Evolutionary conservation across 2,797 vertebrate species (phyloP).

Genomic region (Gallirallus australis): DNA sequence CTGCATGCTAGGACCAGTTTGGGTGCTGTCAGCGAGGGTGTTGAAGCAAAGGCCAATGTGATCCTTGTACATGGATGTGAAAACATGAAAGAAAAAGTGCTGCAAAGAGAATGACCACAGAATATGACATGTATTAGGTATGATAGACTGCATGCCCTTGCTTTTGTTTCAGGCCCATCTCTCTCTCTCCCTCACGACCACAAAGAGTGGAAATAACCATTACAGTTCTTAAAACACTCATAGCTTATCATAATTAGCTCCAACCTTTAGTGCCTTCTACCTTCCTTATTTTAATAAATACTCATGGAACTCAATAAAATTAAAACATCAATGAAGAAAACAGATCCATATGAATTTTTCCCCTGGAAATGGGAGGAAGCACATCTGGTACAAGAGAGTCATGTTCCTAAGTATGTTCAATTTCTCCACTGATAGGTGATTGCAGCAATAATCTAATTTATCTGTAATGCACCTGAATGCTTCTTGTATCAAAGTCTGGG

Average conservation of each 20-base stretch:
- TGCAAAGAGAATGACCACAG: background rate
- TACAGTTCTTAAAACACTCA: background rate
- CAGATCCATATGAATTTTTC: constrained; percentile 21
- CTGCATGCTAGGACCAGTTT: background rate
- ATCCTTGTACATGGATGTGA: background rate
- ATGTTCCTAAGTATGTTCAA: background rate
- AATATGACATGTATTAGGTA: no score
- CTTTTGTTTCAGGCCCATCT: background rate
- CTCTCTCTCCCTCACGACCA: fast-evolving
- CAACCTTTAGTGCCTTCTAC: background rate
- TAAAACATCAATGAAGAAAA: constrained; percentile 33
- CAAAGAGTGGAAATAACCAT: background rate
- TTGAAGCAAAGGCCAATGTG: background rate
- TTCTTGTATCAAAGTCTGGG: constrained; percentile 27
- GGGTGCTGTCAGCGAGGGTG: background rate
- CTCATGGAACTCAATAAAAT: constrained; percentile 38
- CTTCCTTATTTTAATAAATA: constrained; percentile 17
- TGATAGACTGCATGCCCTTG: background rate
- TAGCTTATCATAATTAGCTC: background rate
- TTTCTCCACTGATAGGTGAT: background rate
- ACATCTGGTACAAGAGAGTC: background rate
- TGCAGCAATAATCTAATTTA: background rate
- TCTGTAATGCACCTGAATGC: background rate
- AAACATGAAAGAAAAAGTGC: background rate
- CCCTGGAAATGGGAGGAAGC: background rate